phyloP scores from a whole-genome alignment of 64 coral and sea anemone genomes.

The Montipora sp. region DNA sequence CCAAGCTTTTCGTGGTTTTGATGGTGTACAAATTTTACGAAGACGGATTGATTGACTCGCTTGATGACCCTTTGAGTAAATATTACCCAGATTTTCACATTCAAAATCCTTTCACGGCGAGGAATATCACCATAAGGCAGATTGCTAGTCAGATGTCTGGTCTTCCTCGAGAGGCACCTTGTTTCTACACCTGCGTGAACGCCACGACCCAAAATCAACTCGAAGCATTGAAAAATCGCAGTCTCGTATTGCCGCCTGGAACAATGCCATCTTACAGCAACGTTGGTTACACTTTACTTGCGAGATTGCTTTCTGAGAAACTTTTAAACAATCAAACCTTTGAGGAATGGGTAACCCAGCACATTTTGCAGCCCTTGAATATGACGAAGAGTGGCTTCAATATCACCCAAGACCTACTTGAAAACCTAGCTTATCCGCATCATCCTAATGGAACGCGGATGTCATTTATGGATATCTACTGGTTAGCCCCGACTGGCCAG shows the following conservation, averaged over 20 bases:
- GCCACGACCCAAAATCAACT: slow-evolving; percentile 37
- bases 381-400: slow-evolving; percentile 52
- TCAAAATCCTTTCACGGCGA: slow-evolving; percentile 55
- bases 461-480: slow-evolving; percentile 35
- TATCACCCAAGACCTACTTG: not conserved
- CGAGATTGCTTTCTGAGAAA: slow-evolving; percentile 41
- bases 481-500: slow-evolving; percentile 63
- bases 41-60: slow-evolving; percentile 57
- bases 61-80: slow-evolving; percentile 74
- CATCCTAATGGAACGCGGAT: not conserved
- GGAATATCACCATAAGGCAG: slow-evolving; percentile 64
- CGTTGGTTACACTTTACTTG: slow-evolving; percentile 68
- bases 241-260: slow-evolving; percentile 54
- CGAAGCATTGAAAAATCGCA: slow-evolving; percentile 19
- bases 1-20: slow-evolving; percentile 58
- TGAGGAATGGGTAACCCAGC: slow-evolving; percentile 24
- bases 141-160: slow-evolving; percentile 65
- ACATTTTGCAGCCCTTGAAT: slow-evolving; percentile 34
- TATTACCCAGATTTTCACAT: slow-evolving; percentile 63
- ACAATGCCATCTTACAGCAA: slow-evolving; percentile 73
- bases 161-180: slow-evolving; percentile 65
- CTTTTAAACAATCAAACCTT: slow-evolving; percentile 40
- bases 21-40: slow-evolving; percentile 75
- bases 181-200: slow-evolving; percentile 22
- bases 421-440: slow-evolving; percentile 61